Conservation (phyloP, 2,797 vertebrate species). For the Synanceia verrucosa region DNA sequence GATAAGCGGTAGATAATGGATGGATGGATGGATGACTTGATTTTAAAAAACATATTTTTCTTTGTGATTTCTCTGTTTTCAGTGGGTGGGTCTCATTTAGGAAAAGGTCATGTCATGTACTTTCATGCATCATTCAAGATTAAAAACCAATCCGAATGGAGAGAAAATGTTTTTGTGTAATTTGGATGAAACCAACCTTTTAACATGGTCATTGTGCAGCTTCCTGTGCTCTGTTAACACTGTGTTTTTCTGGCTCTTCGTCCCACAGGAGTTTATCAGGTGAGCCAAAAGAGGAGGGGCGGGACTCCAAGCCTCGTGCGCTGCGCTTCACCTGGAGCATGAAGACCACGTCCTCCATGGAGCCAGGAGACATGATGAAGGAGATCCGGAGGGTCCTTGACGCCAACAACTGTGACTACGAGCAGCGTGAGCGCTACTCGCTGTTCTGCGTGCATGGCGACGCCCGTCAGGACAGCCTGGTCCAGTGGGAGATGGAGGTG, state of each 20-base stretch:
- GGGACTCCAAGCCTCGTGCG: constrained; percentile 89
- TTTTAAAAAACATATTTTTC: too few relatives aligned
- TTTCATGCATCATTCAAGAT: too few relatives aligned
- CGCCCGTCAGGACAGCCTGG: constrained; percentile 89
- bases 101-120: too few relatives aligned
- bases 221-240: not conserved
- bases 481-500: constrained; percentile 96
- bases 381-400: constrained; percentile 93
- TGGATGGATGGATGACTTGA: too few relatives aligned
- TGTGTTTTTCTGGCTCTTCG: constrained; percentile 25
- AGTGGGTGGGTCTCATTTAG: too few relatives aligned
- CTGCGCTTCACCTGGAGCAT: constrained; percentile 94
- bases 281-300: constrained; percentile 89
- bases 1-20: too few relatives aligned
- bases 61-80: too few relatives aligned
- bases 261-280: constrained; percentile 84
- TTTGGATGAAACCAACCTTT: not conserved
- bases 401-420: constrained; percentile 93
- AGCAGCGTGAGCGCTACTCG: constrained; percentile 92
- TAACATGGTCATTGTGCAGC: not conserved
- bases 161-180: too few relatives aligned
- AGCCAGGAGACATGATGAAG: constrained; percentile 93
- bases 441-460: constrained; percentile 94
- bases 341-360: constrained; percentile 97
- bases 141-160: too few relatives aligned